Evolutionary conservation across 2,888 invertebrate genomes (phyloP), one percentile per base, ranked within the genome.

Genomic region (Gortyna flavago): DNA sequence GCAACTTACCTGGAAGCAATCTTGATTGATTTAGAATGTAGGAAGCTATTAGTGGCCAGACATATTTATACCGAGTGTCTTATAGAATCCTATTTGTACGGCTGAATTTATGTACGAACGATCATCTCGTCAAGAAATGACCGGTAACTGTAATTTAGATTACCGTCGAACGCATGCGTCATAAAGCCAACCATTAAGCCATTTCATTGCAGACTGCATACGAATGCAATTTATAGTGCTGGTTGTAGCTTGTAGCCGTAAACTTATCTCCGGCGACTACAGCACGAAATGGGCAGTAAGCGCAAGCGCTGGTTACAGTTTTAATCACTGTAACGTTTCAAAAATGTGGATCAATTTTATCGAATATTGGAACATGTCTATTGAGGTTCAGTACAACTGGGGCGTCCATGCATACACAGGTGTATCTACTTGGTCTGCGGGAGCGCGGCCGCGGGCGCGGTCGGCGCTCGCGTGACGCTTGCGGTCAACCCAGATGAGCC

Each of bases 401-500:
- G 83, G 70, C 89, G 61, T 74, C 72, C 70, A 78, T 81, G 76
- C 82, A 84, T 82, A 82, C 77, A 85, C 90, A 89, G 87, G 89
- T 89, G 86, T 79, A n/a, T n/a, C n/a, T n/a, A 72, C 69, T 72
- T 62, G 62, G 62, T 61, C 54, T 4, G 72, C 38, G 71, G 64
- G 57, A 32, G 71, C 32, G 57, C 25, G 51, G 65, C 70, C 66
- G 72, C 79, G 51, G 76, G 65, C 61, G 80, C 57, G 69, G 68
- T 54, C 72, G 73, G 80, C 70, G 78, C 80, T 88, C 86, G 86
- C 89, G 87, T 87, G 89, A 89, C 84, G 85, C 92, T 94, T 94
- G 95, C 94, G 95, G 95, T 95, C 94, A 94, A 92, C 93, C 92
- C 92, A 95, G 93, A 93, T 94, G 93, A 91, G 89, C 88, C 85